Evolutionary conservation across 2,797 vertebrate species (phyloP).

Genomic region (Propithecus perrieri): DNA sequence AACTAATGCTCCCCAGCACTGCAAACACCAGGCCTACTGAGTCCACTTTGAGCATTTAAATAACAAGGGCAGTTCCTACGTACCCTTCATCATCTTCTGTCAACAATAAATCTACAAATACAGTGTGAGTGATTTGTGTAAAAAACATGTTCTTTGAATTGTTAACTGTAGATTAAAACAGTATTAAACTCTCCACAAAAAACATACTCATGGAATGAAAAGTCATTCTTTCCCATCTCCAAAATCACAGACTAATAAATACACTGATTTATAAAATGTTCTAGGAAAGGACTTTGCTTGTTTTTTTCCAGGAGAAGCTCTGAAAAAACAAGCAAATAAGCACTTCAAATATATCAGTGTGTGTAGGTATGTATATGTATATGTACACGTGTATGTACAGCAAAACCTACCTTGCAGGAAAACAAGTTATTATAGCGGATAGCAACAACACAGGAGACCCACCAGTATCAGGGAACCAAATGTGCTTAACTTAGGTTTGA

Average conservation of each 20-base stretch:
- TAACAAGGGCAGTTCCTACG: background rate
- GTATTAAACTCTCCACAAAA: background rate
- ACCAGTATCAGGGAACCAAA: background rate
- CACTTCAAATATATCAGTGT: background rate
- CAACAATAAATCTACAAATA: constrained; percentile 28
- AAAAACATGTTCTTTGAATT: background rate
- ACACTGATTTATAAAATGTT: background rate
- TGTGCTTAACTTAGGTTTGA: background rate
- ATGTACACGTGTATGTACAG: background rate
- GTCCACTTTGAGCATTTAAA: background rate
- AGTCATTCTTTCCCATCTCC: background rate
- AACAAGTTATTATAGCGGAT: background rate
- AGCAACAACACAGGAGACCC: background rate
- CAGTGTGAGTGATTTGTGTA: background rate
- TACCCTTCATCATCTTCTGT: background rate
- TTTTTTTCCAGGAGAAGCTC: background rate
- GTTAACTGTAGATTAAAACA: background rate
- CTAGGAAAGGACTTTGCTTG: background rate
- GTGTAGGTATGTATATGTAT: background rate
- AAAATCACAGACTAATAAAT: background rate
- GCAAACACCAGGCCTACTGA: constrained; percentile 6
- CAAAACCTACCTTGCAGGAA: background rate
- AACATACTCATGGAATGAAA: background rate
- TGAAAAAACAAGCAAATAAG: background rate
- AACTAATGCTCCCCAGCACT: constrained; percentile 68